phyloP scores from a whole-genome alignment of 2,113 vertebrate species.

The Macrotus californicus region DNA sequence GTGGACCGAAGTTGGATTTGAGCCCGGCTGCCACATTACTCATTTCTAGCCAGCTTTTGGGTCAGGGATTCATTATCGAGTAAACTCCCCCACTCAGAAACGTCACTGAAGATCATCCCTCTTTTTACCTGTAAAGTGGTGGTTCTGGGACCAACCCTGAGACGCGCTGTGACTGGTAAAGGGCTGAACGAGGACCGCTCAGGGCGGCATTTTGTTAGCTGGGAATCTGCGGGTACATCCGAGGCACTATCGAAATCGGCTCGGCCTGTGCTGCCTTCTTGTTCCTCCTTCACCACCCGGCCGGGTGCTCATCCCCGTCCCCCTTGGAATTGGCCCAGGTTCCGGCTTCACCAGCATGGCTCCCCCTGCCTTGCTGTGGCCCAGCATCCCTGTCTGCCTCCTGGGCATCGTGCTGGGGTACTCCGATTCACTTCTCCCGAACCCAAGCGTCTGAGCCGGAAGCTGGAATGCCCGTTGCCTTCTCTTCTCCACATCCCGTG shows the following conservation, averaged over 20 bases:
- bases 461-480: too few relatives aligned
- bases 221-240: rapidly evolving
- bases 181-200: not conserved
- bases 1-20: not conserved
- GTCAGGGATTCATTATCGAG: not conserved
- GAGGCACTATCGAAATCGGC: too few relatives aligned
- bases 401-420: not conserved
- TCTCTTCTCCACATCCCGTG: rapidly evolving
- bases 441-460: rapidly evolving
- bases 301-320: not conserved
- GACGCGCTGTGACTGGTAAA: not conserved
- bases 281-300: not conserved
- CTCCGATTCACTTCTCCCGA: not conserved
- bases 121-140: not conserved
- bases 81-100: not conserved
- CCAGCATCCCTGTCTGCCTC: not conserved
- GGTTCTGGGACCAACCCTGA: not conserved
- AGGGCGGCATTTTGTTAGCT: not conserved
- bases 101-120: not conserved
- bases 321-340: not conserved
- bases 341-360: not conserved
- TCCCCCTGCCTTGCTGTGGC: not conserved
- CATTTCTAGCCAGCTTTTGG: not conserved
- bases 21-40: not conserved
- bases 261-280: rapidly evolving